Evolutionary conservation across 2,797 vertebrate genomes (phyloP).

Genomic region (Hippopotamyrus pictus): DNA sequence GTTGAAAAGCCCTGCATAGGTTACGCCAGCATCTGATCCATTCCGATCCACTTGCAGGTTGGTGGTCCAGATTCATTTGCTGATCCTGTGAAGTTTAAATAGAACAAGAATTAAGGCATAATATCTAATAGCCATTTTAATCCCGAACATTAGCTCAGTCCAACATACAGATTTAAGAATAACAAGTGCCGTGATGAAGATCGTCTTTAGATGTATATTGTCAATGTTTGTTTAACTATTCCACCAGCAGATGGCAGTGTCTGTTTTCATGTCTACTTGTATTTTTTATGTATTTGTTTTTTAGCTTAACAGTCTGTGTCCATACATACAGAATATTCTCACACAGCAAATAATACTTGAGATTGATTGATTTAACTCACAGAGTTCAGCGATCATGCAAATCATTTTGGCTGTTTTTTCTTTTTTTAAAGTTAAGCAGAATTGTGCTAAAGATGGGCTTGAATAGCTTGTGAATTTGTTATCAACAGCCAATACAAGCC

Average conservation of each 20-base stretch:
- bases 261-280: not conserved
- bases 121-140: not conserved
- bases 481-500: not conserved
- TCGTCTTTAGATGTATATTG: not conserved
- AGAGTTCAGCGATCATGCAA: not conserved
- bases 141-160: not conserved
- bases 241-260: constrained; percentile 26
- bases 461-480: not conserved
- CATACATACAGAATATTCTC: not conserved
- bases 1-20: not conserved
- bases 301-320: not conserved
- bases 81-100: not conserved
- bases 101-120: not conserved
- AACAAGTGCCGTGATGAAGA: not conserved
- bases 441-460: not conserved
- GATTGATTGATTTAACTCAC: not conserved
- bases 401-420: not conserved
- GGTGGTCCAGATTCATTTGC: not conserved
- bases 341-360: not conserved
- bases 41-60: not conserved
- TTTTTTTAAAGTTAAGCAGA: not conserved
- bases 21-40: not conserved
- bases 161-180: not conserved
- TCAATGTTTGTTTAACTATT: not conserved
- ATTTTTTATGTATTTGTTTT: not conserved